Percentiles rank a stretch among this genome's conserved stretches.
These are phyloP conservation scores for Wasmannia auropunctata DNA, from an alignment of 1,140 invertebrate genomes.

Conservation along the genomic window DNA sequence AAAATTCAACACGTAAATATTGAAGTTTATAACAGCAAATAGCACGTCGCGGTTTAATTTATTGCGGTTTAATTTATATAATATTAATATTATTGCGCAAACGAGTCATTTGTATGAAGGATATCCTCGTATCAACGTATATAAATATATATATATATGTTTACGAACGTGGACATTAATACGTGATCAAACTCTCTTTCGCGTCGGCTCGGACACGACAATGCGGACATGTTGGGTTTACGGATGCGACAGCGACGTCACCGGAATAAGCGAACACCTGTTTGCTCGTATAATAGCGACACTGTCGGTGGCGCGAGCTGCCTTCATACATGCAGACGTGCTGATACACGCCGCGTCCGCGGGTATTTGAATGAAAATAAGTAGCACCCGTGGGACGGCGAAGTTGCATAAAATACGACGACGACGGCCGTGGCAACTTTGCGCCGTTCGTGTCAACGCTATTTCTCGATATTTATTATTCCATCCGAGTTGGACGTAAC, in stretches of 20 bases:
- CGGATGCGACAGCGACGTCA: slow-evolving; percentile 45
- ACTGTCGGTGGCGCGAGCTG: slow-evolving; percentile 5
- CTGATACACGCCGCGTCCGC: slow-evolving; percentile 25
- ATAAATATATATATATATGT: too few relatives aligned
- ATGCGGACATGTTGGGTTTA: slow-evolving; percentile 21
- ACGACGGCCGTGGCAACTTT: neutral
- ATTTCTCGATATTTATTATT: slow-evolving; percentile 47
- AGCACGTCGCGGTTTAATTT: neutral
- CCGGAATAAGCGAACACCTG: slow-evolving; percentile 53
- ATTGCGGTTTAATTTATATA: too few relatives aligned
- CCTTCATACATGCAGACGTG: slow-evolving; percentile 6
- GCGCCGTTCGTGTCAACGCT: neutral
- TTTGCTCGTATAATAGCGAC: slow-evolving; percentile 48
- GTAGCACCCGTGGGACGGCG: neutral
- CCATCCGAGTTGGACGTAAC: neutral
- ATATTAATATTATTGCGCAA: neutral
- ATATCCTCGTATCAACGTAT: neutral
- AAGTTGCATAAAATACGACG: slow-evolving; percentile 22
- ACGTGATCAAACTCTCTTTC: slow-evolving; percentile 22
- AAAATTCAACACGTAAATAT: too few relatives aligned
- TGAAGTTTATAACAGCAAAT: neutral
- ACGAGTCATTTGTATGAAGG: neutral
- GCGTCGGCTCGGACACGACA: slow-evolving; percentile 7
- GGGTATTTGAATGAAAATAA: slow-evolving; percentile 51
- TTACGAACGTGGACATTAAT: slow-evolving; percentile 20